Conservation (phyloP, 2,113 vertebrate genomes). For the Hiodon alosoides region DNA sequence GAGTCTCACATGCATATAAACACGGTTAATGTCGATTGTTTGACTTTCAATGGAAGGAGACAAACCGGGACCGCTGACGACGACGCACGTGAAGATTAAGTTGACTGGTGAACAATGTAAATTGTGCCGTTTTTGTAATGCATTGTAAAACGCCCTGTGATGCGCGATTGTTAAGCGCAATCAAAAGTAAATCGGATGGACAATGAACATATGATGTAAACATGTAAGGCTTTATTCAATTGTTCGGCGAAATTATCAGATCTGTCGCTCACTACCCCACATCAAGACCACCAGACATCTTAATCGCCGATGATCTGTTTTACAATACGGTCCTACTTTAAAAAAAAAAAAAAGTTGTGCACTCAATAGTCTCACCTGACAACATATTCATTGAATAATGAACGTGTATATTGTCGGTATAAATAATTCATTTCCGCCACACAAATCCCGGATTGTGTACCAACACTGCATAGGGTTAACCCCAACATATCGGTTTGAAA, state of each 20-base stretch:
- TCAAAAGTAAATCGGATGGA: slow-evolving; percentile 16
- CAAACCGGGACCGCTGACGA: not conserved
- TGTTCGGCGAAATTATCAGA: slow-evolving; percentile 5
- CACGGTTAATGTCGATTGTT: slow-evolving; percentile 2
- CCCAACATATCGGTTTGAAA: no score
- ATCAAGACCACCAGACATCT: slow-evolving; percentile 10
- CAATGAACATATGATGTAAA: slow-evolving; percentile 21
- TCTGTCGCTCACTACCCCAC: slow-evolving; percentile 5
- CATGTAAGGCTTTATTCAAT: slow-evolving; percentile 17
- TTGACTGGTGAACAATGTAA: slow-evolving; percentile 22
- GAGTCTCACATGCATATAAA: not conserved
- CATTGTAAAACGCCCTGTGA: slow-evolving; percentile 15
- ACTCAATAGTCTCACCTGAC: no score
- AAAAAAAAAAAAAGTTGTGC: no score
- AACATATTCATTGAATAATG: no score
- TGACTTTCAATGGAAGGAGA: not conserved
- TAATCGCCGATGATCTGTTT: slow-evolving; percentile 4
- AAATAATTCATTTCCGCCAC: no score
- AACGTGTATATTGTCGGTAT: no score
- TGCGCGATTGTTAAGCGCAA: slow-evolving; percentile 20
- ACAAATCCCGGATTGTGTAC: no score
- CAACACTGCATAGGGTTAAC: no score
- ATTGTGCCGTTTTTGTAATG: slow-evolving; percentile 13
- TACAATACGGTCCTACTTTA: no score
- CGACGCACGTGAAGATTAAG: slow-evolving; percentile 19